Evolutionary conservation across 2,797 vertebrate species (phyloP), one percentile per base, ranked within the genome.

Genomic region (Crenichthys baileyi): DNA sequence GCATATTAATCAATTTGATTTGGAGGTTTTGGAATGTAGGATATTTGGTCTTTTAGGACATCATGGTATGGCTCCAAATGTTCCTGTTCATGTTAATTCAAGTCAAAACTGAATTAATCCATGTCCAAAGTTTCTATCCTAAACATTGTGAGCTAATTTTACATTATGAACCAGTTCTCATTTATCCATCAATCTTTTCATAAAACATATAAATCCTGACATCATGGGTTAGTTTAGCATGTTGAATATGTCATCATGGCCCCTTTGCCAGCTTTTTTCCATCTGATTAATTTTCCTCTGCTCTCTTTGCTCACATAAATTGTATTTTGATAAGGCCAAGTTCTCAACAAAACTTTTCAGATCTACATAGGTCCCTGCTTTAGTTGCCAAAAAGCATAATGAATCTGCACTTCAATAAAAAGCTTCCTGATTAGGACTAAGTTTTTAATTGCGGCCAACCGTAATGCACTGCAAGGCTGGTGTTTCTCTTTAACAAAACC

Each of bases 1-100:
- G 79, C 20, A 61, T 78, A 88, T 79, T 71, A 53, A 84, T 86
- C 75, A 74, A 7, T 16, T 80, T 83, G 68, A 65, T 82, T 82
- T 67, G 22, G 72, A 79, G 68, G 44, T 63, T 81, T 77, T 80
- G 39, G 7, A 81, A 73, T 78, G 36, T 44, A 5, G 44, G 67
- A 15, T 48, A 24, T 61, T 20, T 70, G 31, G 36, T 39, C 53
- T 83, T 67, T 79, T 72, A 50, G 70, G 22, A 39, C 48, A 50
- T 51, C 2, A 46, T 5, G 29, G 71, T 24, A 81, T 74, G 3
- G 46, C 79, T 83, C 22, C 36, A 63, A 63, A 63, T 63, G 29
- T 55, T 55, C 7, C 20, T 4, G 51, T 55, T 55, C 20, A 36
- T 55, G 20, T 55, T 55, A 18, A 20, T 55, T 56, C 55, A 56